Base-by-base conservation (phyloP, 2,888 invertebrate species). In the Nudaria mundana region DNA sequence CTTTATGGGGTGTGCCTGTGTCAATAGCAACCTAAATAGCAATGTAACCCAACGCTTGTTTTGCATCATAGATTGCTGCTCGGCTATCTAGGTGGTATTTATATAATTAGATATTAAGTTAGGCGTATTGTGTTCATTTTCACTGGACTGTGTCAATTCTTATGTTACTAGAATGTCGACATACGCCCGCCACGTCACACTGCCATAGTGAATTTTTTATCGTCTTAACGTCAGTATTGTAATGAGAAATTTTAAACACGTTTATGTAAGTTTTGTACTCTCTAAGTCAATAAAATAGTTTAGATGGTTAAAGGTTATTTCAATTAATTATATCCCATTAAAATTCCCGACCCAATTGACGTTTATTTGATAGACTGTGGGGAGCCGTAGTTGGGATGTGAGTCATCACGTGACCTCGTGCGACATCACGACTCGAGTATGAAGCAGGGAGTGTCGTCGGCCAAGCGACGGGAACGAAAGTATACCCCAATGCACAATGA, bases 81-180 rank as follows among this genome's bases (percentile, higher is more conserved):
- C n/a, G n/a, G 57, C 73, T 76, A 70, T 71, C 69, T 46, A 60
- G 66, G 66, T 64, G 53, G 52, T 58, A 46, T 33, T 56, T 49
- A 51, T 52, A 61, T 61, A n/a, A n/a, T n/a, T n/a, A 58, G 50
- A 49, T 52, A 61, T 60, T 69, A 63, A 61, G 66, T 74, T 71
- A 69, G 70, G 66, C 64, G 69, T 82, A 81, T 78, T 82, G 72
- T 80, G 78, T 82, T 83, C 72, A 72, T 78, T 81, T 68, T 63
- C 76, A 84, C 71, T 82, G 87, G 91, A 91, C 90, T 91, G 91
- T 90, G 91, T 91, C 91, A 90, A 89, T 91, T 91, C 91, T 91
- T 90, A 82, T 89, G 74, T 79, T 87, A 82, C 89, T 91, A 91
- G 91, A 91, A 91, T 91, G 76, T 89, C 80, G 87, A 90, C 91